Base-by-base conservation (phyloP, 2,113 vertebrate genomes). In the Macroglossus sobrinus region DNA sequence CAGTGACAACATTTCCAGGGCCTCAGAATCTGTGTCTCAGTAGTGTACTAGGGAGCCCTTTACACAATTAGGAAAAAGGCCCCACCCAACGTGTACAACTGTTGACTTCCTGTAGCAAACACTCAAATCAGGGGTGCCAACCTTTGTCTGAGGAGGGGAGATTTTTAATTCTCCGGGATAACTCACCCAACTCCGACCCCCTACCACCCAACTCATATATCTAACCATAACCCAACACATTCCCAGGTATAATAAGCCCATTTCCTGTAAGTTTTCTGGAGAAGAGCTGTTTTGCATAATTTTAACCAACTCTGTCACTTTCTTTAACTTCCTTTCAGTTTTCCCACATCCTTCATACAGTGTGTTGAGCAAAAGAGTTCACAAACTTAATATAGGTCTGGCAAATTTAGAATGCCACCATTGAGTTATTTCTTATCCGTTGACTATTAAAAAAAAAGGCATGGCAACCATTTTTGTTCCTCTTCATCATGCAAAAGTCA, bases 311-410 rank as follows among this genome's bases (percentile, higher is more conserved):
- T 66, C 28, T 3, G 16, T 35, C 26, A 19, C 63, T 95, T 84
- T 86, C 45, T 80, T 59, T 55, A 84, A 91, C 55, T 94, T 94
- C 57, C 35, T 86, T 79, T 93, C 57, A 30, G 38, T 81, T 84
- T 96, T 59, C 33, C 24, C 72, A 91, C 43, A 24, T 45, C 57
- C 53, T 66, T 84, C 45, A 84, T 50, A 13, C 93, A 75, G 28
- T 15, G 22, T 4, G 38, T 19, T 15, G 76, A 81, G 45, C 43
- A 11, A 68, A 84, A 84, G 66, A 55, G 21, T 53, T 88, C 64
- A 80, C 35, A 72, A 43, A 80, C 24, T 82, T 11, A 92, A 66
- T 50, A 55, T 19, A 71, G 43, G 15, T 72, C 47, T 74, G 30
- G 47, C 89, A 87, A 47, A 74, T 82, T 53, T 43, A 87, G 75